Evolutionary conservation across 1,140 invertebrate species (phyloP).

Genomic region (Drosophila punjabiensis): DNA sequence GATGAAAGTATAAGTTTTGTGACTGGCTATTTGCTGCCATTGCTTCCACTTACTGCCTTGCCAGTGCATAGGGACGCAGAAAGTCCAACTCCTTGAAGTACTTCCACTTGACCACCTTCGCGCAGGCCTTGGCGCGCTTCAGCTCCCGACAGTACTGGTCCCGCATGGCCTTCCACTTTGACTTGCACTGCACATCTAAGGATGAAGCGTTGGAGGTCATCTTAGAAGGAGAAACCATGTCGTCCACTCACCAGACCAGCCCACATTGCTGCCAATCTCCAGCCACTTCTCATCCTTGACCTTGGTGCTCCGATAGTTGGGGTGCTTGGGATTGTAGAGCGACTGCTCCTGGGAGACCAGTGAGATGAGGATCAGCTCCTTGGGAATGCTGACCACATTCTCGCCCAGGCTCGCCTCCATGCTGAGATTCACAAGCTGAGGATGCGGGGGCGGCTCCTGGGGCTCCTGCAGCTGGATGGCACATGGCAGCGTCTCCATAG

Average conservation of each 20-base stretch:
- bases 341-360: slow-evolving; percentile 76
- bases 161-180: slow-evolving; percentile 81
- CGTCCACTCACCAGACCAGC: slow-evolving; percentile 71
- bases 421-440: slow-evolving; percentile 58
- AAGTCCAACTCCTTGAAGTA: slow-evolving; percentile 83
- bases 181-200: slow-evolving; percentile 73
- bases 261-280: slow-evolving; percentile 70
- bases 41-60: slow-evolving; percentile 64
- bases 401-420: slow-evolving; percentile 47
- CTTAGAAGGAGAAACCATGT: not conserved
- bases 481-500: slow-evolving; percentile 65
- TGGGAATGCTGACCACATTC: slow-evolving; percentile 66
- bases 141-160: slow-evolving; percentile 82
- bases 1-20: not conserved
- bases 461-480: slow-evolving; percentile 52
- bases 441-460: slow-evolving; percentile 52
- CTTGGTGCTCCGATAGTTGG: slow-evolving; percentile 74
- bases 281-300: slow-evolving; percentile 77
- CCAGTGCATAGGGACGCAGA: slow-evolving; percentile 74
- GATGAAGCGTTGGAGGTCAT: not conserved
- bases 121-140: slow-evolving; percentile 73
- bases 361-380: slow-evolving; percentile 75
- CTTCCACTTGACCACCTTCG: slow-evolving; percentile 79
- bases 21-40: too few species aligned
- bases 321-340: slow-evolving; percentile 79